Conservation (phyloP, 1,140 invertebrate species). For the Aethina tumida region DNA sequence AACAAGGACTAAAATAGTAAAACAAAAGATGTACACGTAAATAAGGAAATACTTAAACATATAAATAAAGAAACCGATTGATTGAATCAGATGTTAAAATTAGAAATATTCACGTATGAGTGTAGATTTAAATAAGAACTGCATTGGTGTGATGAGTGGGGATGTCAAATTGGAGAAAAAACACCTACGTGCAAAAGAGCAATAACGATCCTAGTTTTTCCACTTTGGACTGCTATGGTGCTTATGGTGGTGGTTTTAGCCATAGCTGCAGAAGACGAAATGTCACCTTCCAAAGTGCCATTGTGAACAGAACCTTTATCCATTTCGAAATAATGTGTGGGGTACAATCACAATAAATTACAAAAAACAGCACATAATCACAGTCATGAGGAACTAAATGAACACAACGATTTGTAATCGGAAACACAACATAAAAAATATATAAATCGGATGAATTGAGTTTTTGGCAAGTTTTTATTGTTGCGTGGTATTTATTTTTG, state of each 20-base stretch:
- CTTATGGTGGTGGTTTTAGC: constrained; percentile 72
- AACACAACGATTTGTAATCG: constrained; percentile 1
- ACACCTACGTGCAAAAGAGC: constrained; percentile 77
- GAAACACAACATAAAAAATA: background rate
- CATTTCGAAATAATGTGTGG: too few species aligned
- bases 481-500: constrained; percentile 9
- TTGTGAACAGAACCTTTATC: constrained; percentile 16
- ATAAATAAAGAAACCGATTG: too few species aligned
- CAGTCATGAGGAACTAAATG: background rate
- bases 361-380: too few species aligned
- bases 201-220: constrained; percentile 75
- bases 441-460: constrained; percentile 2
- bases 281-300: constrained; percentile 12
- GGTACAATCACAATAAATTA: too few species aligned
- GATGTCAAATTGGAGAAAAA: too few species aligned
- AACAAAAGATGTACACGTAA: too few species aligned
- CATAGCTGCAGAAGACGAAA: constrained; percentile 25
- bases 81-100: too few species aligned
- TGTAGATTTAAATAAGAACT: too few species aligned
- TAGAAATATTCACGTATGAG: too few species aligned
- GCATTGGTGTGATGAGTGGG: too few species aligned
- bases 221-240: constrained; percentile 84
- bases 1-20: too few species aligned
- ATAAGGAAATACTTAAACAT: too few species aligned
- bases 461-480: constrained; percentile 14